Evolutionary conservation across 1,140 invertebrate genomes (phyloP).

Genomic region (Luehdorfia chinensis): DNA sequence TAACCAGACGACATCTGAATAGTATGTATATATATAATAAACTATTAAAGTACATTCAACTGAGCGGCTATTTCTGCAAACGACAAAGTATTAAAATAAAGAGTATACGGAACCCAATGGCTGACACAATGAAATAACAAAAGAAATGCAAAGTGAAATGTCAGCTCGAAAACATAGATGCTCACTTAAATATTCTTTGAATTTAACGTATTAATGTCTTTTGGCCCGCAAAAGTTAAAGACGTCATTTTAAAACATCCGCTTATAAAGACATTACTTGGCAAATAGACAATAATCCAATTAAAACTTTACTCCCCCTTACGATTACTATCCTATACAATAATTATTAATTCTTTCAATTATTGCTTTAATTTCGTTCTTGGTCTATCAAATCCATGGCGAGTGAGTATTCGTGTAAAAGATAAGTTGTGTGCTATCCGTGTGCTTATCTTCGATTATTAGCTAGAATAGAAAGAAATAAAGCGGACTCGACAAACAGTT

Average conservation of each 20-base stretch:
- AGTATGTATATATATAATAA: conserved; percentile 3
- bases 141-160: conserved; percentile 11
- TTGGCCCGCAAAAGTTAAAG: conserved; percentile 60
- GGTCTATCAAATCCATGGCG: conserved; percentile 66
- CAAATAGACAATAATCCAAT: conserved; percentile 8
- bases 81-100: not conserved
- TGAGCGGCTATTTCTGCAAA: conserved; percentile 6
- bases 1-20: conserved; percentile 4
- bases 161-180: conserved; percentile 6
- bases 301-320: conserved; percentile 19
- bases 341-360: conserved; percentile 53
- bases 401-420: conserved; percentile 63
- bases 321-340: conserved; percentile 42
- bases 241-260: conserved; percentile 24
- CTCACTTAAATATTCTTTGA: conserved; percentile 17
- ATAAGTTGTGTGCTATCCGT: conserved; percentile 63
- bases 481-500: conserved; percentile 54
- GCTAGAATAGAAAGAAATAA: conserved; percentile 63
- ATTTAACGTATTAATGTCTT: conserved; percentile 50
- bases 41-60: conserved; percentile 4
- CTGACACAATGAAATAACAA: conserved; percentile 4
- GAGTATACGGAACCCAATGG: not conserved
- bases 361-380: conserved; percentile 61
- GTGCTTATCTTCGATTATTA: conserved; percentile 61
- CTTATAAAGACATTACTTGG: conserved; percentile 15